Evolutionary conservation across 2,888 invertebrate species (phyloP), one percentile per base, ranked within the genome.

Genomic region (Epinotia brunnichana): DNA sequence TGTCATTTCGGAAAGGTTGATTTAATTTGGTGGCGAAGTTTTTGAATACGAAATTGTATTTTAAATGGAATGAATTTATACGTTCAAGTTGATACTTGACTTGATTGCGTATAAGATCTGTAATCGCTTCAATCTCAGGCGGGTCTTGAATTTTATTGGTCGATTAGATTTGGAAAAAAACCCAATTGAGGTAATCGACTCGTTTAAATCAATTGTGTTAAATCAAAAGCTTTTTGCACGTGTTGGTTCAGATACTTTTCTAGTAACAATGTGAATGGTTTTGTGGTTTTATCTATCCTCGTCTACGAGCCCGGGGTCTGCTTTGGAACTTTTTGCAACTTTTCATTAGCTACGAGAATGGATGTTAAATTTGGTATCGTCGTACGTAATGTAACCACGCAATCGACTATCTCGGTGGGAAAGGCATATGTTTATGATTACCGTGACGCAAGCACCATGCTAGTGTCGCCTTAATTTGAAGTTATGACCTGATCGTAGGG

Each of bases 1-100:
- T 81, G 78, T 81, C 77, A 78, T 60, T 74, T 77, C 39, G 75
- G 74, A 73, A 75, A 74, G 74, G 75, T 76, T 66, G 59, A 71
- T 67, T 71, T 61, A 67, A 71, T 71, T 72, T 72, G 56, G 61
- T 51, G 35, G 39, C 44, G 62, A 73, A 62, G 39, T 73, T 73
- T 69, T 59, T 69, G 57, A 69, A 73, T 73, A 68, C 69, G 39
- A 73, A 73, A 73, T 73, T 41, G 62, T 73, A 59, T 73, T 73
- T 69, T 57, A 69, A 73, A 71, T 67, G 53, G 67, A 71, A 71
- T 66, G 66, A 71, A 68, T 73, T 73, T 69, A 59, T 73, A 68
- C 73, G 63, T 39, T 24, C 57, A 63, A 62, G 72, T 62, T 41
- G 35, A 62, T 63, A 63, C 73, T 69, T 73, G 62, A 68, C 41